Conservation (phyloP, 2,797 vertebrate species). For the Typhlichthys subterraneus region DNA sequence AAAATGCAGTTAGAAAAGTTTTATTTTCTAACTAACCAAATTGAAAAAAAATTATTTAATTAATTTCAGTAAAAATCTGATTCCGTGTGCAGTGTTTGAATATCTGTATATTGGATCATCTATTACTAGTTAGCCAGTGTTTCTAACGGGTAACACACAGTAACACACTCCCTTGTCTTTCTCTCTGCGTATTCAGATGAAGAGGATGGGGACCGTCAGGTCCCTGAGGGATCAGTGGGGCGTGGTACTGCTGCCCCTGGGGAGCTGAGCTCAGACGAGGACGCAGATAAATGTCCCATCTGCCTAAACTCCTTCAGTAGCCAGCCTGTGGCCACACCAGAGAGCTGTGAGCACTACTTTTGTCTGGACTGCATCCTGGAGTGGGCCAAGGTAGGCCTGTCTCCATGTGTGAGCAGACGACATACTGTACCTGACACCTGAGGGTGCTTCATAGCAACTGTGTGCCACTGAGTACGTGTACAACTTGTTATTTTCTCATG, state of each 20-base stretch:
- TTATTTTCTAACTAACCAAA: too few species aligned
- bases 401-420: background rate
- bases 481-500: too few species aligned
- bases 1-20: too few species aligned
- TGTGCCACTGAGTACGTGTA: too few species aligned
- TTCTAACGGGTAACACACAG: background rate
- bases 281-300: slow-evolving; percentile 91
- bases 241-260: slow-evolving; percentile 32
- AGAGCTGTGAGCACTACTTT: slow-evolving; percentile 94
- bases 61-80: too few species aligned
- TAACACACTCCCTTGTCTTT: slow-evolving; percentile 2
- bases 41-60: too few species aligned
- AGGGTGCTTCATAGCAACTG: too few species aligned
- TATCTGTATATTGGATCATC: too few species aligned
- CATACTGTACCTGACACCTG: too few species aligned
- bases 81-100: too few species aligned
- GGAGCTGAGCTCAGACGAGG: slow-evolving; percentile 86
- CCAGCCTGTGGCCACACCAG: slow-evolving; percentile 93
- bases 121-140: background rate
- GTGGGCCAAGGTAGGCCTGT: slow-evolving; percentile 90
- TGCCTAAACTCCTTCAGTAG: slow-evolving; percentile 91
- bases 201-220: slow-evolving; percentile 67
- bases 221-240: slow-evolving; percentile 49
- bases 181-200: slow-evolving; percentile 53
- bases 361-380: slow-evolving; percentile 96